A percentile compares a stretch with the other conserved stretches of the same genome.
phyloP scores from a whole-genome alignment of 1,140 invertebrate species.

The Capitella teleta region DNA sequence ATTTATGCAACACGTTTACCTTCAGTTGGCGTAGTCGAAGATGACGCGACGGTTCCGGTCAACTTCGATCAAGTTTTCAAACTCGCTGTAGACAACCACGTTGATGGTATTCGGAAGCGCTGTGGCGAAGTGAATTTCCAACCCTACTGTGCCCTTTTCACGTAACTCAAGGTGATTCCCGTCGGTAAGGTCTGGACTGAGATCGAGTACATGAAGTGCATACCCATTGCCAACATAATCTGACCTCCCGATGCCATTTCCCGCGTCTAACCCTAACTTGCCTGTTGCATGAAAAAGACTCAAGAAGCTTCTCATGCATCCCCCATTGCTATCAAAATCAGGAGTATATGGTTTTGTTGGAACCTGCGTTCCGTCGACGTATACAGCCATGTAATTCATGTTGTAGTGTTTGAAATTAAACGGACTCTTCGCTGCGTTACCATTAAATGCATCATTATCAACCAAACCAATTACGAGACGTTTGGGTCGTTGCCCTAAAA shows the following conservation, averaged over 20 bases:
- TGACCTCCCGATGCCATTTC: neutral
- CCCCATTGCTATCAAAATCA: no score
- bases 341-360: no score
- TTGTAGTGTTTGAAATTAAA: no score
- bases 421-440: no score
- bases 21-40: slow-evolving; percentile 1
- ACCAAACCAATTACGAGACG: no score
- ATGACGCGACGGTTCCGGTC: neutral
- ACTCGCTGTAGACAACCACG: neutral
- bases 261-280: neutral
- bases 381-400: no score
- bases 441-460: no score
- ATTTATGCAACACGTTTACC: no score
- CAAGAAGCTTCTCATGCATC: no score
- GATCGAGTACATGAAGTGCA: neutral
- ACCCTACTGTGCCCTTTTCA: neutral
- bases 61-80: neutral
- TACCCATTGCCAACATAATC: neutral
- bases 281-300: no score
- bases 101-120: neutral
- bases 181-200: neutral
- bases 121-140: neutral
- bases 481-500: no score
- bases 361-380: no score
- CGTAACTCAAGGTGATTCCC: neutral